Evolutionary conservation across 2,113 vertebrate species (phyloP).

Genomic region (Chaenogobius annularis): DNA sequence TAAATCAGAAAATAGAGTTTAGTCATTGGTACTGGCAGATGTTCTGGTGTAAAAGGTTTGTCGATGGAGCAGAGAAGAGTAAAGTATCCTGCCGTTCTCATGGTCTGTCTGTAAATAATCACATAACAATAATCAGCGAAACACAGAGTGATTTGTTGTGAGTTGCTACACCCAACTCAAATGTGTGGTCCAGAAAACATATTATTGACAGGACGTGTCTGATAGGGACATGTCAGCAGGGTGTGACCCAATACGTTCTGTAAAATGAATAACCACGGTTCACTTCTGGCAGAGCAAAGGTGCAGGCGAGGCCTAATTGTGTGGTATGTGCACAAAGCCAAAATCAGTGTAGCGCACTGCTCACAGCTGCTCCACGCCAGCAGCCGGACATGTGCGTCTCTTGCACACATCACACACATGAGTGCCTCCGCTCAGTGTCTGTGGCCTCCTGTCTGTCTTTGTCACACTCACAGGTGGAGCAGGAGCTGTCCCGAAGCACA

Average conservation of each 20-base stretch:
- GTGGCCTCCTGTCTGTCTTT: slow-evolving; percentile 42
- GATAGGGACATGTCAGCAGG: slow-evolving; percentile 13
- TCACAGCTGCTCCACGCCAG: slow-evolving; percentile 64
- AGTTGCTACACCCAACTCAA: slow-evolving; percentile 28
- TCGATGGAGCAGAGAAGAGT: background rate
- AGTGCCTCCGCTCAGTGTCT: slow-evolving; percentile 38
- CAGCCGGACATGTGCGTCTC: slow-evolving; percentile 50
- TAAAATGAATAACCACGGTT: slow-evolving; percentile 24
- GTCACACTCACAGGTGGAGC: slow-evolving; percentile 52
- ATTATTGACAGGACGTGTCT: slow-evolving; percentile 23
- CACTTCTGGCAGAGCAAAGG: slow-evolving; percentile 34
- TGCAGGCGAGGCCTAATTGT: slow-evolving; percentile 22
- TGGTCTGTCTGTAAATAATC: background rate
- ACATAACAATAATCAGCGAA: too few relatives aligned
- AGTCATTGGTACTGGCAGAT: background rate
- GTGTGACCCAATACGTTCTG: slow-evolving; percentile 12
- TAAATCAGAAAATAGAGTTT: background rate
- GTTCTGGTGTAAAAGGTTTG: background rate
- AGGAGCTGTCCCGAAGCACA: slow-evolving; percentile 49
- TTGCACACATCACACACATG: slow-evolving; percentile 59
- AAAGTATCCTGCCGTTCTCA: background rate
- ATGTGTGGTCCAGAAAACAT: slow-evolving; percentile 38
- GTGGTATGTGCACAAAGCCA: slow-evolving; percentile 24
- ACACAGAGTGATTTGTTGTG: too few relatives aligned
- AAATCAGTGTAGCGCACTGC: slow-evolving; percentile 55